phyloP scores from a whole-genome alignment of 2,113 vertebrate genomes.

The Sinocyclocheilus rhinocerous region DNA sequence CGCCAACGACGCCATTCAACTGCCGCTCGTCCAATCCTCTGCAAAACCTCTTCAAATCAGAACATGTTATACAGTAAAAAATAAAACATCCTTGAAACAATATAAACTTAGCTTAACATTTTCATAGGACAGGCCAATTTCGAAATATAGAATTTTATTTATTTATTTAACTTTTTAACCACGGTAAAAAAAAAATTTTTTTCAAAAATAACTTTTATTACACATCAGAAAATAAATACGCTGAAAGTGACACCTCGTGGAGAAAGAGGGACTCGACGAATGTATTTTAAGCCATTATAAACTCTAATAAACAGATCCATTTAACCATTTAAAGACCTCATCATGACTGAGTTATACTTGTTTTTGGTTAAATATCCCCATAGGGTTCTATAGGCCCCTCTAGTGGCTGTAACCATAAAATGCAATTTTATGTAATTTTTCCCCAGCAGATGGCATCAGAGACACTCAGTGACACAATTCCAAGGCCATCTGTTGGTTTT shows the following conservation, averaged over 20 bases:
- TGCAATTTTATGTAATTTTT: too few species aligned
- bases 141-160: conserved; percentile 28
- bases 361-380: too few species aligned
- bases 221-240: background rate
- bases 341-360: background rate
- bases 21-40: too few species aligned
- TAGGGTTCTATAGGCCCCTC: too few species aligned
- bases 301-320: background rate
- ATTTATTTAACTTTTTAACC: background rate
- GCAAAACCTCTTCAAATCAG: background rate
- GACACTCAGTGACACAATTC: too few species aligned
- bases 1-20: too few species aligned
- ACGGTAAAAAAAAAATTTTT: background rate
- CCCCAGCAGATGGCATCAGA: too few species aligned
- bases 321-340: background rate
- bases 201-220: background rate
- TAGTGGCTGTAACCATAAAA: too few species aligned
- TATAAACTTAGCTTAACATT: background rate
- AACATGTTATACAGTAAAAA: background rate
- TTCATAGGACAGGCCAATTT: conserved; percentile 39
- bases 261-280: background rate
- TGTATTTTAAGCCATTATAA: background rate
- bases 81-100: conserved; percentile 69
- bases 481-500: too few species aligned
- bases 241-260: background rate